Conservation (phyloP, 2,888 invertebrate genomes). For the Himalopsyche tibetana region DNA sequence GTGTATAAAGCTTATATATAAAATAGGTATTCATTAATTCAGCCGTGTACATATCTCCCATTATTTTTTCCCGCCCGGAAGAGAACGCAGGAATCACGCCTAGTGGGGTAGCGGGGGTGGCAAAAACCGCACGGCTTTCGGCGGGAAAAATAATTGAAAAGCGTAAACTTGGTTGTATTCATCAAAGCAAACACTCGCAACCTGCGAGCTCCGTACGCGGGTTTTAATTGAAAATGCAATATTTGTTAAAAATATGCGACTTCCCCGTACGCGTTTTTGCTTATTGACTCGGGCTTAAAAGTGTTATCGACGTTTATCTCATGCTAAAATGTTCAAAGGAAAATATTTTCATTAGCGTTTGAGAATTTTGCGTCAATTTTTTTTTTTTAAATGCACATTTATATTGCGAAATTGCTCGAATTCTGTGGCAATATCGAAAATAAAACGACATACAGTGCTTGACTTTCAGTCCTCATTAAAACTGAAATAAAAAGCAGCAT, state of each 20-base stretch:
- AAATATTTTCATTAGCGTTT: neutral
- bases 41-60: constrained; percentile 15
- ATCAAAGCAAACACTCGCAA: constrained; percentile 56
- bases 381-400: too few species aligned
- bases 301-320: constrained; percentile 11
- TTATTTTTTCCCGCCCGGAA: constrained; percentile 38
- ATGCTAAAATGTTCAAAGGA: constrained; percentile 19
- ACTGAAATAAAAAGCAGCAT: too few species aligned
- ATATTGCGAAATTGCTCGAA: too few species aligned
- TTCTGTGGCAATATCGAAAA: too few species aligned
- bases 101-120: constrained; percentile 19
- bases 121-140: constrained; percentile 51
- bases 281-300: neutral
- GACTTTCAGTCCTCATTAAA: too few species aligned
- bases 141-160: constrained; percentile 62
- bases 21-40: constrained; percentile 1
- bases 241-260: constrained; percentile 33
- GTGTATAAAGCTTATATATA: too few species aligned
- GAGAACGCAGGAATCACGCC: constrained; percentile 40
- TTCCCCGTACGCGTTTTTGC: constrained; percentile 9
- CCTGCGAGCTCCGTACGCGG: constrained; percentile 31
- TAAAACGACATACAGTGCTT: too few species aligned
- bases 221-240: constrained; percentile 57
- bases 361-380: too few species aligned
- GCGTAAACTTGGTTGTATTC: constrained; percentile 60